These are phyloP conservation scores for Laticauda colubrina DNA, from an alignment of 2,113 vertebrate species.

Conservation along the genomic window DNA sequence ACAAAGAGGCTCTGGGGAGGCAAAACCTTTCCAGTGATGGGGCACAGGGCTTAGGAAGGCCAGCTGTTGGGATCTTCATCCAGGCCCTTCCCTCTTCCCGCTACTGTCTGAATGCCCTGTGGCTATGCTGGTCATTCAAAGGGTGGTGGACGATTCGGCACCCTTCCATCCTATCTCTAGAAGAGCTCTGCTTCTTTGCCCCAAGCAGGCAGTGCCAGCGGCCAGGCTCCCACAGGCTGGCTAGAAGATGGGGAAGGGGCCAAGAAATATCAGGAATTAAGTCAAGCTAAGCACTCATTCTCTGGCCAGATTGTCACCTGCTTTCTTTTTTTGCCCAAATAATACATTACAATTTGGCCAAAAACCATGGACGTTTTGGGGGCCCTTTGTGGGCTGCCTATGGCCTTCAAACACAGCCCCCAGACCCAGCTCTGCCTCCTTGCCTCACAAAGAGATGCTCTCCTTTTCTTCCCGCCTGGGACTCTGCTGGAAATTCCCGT, in stretches of 20 bases:
- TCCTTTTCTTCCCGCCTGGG: background rate
- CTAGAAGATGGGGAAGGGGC: background rate
- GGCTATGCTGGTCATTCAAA: background rate
- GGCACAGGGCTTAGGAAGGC: background rate
- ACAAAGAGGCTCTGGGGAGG: background rate
- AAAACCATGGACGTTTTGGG: background rate
- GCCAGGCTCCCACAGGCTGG: background rate
- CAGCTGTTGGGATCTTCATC: background rate
- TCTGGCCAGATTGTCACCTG: background rate
- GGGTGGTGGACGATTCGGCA: background rate
- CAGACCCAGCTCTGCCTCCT: background rate
- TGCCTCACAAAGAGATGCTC: background rate
- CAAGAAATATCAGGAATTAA: background rate
- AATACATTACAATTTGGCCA: background rate
- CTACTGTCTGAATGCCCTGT: background rate
- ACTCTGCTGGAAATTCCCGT: background rate
- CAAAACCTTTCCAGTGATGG: background rate
- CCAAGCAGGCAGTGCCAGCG: background rate
- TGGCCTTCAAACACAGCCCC: background rate
- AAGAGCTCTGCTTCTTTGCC: background rate
- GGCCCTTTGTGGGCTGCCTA: background rate
- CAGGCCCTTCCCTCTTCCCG: background rate
- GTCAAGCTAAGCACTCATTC: background rate
- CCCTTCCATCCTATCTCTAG: background rate
- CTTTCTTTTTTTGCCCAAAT: background rate